These are phyloP conservation scores for Melanotaenia duboulayi DNA, from an alignment of 2,113 vertebrate genomes.

Conservation along the genomic window DNA sequence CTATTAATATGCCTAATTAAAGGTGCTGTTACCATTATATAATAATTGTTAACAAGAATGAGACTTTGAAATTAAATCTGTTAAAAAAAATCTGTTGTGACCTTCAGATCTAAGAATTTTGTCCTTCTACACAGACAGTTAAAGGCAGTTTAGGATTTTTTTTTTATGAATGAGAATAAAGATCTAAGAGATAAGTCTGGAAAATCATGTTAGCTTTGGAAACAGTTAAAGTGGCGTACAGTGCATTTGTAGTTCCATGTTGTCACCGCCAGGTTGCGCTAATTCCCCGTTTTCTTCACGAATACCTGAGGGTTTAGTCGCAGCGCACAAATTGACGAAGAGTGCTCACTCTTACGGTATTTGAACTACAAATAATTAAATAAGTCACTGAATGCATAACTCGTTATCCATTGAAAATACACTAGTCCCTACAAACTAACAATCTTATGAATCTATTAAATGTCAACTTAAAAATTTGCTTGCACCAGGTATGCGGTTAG, in stretches of 20 bases:
- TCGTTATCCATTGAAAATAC: too few species aligned
- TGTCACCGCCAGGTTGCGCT: conserved; percentile 21
- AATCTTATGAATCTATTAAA: background rate
- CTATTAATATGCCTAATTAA: too few species aligned
- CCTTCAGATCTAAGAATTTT: too few species aligned
- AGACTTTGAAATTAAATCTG: too few species aligned
- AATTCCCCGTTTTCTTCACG: background rate
- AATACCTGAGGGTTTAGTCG: conserved; percentile 41
- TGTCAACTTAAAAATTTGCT: background rate
- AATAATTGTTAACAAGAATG: too few species aligned
- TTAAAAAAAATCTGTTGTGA: too few species aligned
- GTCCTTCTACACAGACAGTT: too few species aligned
- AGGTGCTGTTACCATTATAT: too few species aligned
- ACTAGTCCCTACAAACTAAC: background rate
- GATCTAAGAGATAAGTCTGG: too few species aligned
- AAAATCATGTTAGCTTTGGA: background rate
- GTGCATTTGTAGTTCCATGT: background rate
- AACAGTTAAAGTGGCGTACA: background rate
- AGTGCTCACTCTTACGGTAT: conserved; percentile 31
- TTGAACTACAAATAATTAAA: background rate
- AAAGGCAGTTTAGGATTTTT: too few species aligned
- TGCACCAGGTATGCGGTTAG: background rate
- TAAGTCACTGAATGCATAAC: background rate
- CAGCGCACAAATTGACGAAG: background rate
- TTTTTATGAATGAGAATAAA: too few species aligned